phyloP scores from a whole-genome alignment of 2,113 vertebrate genomes.

The Oreamnos americanus region DNA sequence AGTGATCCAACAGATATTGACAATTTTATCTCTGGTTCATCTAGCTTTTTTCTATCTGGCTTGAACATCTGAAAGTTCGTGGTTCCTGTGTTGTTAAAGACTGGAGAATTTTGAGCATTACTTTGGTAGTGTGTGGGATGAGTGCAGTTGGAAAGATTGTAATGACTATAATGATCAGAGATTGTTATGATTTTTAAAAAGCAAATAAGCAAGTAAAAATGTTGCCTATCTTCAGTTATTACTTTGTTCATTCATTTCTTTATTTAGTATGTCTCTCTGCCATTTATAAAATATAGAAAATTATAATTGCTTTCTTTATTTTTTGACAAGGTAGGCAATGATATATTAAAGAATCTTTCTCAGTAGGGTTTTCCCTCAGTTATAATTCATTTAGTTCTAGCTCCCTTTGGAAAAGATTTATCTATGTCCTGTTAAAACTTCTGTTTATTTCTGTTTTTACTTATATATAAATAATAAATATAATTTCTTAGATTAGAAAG shows the following conservation, averaged over 20 bases:
- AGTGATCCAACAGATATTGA: not conserved
- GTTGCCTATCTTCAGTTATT: not conserved
- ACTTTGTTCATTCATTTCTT: not conserved
- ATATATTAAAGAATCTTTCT: not conserved
- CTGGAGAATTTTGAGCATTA: not conserved
- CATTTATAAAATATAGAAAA: not conserved
- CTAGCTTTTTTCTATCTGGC: not conserved
- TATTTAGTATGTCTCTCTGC: not conserved
- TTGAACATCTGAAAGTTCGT: not conserved
- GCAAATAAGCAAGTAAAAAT: not conserved
- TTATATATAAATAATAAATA: not conserved
- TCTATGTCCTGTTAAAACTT: not conserved
- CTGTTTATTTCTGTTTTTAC: not conserved
- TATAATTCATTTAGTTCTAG: not conserved
- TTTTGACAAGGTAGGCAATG: not conserved
- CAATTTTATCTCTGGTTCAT: not conserved
- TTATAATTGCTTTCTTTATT: not conserved
- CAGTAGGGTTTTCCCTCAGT: not conserved
- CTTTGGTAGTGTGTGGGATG: not conserved
- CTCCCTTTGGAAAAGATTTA: not conserved
- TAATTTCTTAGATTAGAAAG: not conserved
- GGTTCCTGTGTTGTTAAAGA: not conserved
- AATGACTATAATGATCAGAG: not conserved
- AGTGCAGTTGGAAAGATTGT: not conserved
- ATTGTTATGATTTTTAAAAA: not conserved